Evolutionary conservation across 2,888 invertebrate species (phyloP).

Genomic region (Chaetoderma sp.): DNA sequence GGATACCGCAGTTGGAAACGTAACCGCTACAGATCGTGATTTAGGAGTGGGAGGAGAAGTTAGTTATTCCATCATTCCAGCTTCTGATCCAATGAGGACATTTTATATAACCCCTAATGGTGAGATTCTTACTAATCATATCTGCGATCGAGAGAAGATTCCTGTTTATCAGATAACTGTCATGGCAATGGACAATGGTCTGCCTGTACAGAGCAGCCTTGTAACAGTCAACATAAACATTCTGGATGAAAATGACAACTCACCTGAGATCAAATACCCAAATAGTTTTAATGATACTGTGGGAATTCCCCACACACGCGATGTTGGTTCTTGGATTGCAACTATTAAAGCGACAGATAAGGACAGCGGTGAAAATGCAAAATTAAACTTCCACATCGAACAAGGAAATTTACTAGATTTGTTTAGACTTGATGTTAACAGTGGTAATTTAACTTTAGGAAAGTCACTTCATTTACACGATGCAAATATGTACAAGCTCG

Average conservation of each 20-base stretch:
- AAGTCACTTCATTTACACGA: neutral
- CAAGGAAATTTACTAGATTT: constrained; percentile 58
- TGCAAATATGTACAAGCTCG: constrained; percentile 1
- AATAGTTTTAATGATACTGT: constrained; percentile 27
- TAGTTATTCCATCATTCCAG: neutral
- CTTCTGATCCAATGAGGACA: neutral
- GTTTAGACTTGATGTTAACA: constrained; percentile 62
- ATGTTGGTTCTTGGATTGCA: constrained; percentile 32
- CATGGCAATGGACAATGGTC: neutral
- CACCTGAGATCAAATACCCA: constrained; percentile 38
- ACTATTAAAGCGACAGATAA: constrained; percentile 34
- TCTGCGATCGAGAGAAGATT: neutral
- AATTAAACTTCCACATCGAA: constrained; percentile 31
- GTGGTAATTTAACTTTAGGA: constrained; percentile 58
- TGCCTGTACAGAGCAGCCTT: neutral
- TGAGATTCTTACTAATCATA: neutral
- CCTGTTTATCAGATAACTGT: neutral
- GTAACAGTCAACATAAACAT: constrained; percentile 33
- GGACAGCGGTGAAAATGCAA: constrained; percentile 43
- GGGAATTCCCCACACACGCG: constrained; percentile 23
- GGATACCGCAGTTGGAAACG: neutral
- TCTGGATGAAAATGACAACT: constrained; percentile 40
- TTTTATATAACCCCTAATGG: neutral
- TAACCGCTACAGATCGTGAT: neutral
- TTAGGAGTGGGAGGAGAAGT: neutral